Base-by-base conservation (phyloP, 2,888 invertebrate genomes). In the Villa cingulata region DNA sequence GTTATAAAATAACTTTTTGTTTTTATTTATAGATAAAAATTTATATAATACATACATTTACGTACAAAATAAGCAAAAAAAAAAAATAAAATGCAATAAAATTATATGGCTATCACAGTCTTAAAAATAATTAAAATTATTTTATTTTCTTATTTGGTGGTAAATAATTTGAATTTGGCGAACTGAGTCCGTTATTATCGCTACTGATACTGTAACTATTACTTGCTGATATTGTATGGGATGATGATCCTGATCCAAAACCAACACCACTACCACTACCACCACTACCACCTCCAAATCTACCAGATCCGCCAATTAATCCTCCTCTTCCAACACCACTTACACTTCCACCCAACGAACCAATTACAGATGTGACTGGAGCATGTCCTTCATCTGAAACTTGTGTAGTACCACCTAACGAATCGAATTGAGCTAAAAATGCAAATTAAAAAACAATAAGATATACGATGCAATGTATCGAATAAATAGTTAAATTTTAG, bases 321-420 rank as follows among this genome's bases (percentile, higher is more conserved):
- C 29, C 29, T 12, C 29, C 29, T 17, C 2, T 17, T 16, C 62
- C 64, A 39, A 68, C 49, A 3, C 67, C 62, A 9, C 67, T 68
- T 53, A 68, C 15, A n/a, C 14, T 14, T 14, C n/a, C 37, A 17
- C 62, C 64, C 39, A 67, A 50, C 3, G 68, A 62, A 9, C 67
- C 67, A 53, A 68, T 63, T 23, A 68, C 66, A 3, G 67, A 68
- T 38, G 63, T 62, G 15, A 68, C 62, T 7, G 65, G 64, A 18
- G 66, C 65, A 41, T 64, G 57, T 41, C 68, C 67, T 52, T 68
- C 67, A 51, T 67, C 66, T 44, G 64, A 61, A 16, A 68, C 53
- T 48, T 66, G 68, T 50, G 62, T 66, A 49, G 58, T 62, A 41
- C 67, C 67, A 37, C 67, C 67, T 53, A 68, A 57, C 16, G 64